Evolutionary conservation across 2,797 vertebrate genomes (phyloP).

Genomic region (Sebastes ruberrimus): DNA sequence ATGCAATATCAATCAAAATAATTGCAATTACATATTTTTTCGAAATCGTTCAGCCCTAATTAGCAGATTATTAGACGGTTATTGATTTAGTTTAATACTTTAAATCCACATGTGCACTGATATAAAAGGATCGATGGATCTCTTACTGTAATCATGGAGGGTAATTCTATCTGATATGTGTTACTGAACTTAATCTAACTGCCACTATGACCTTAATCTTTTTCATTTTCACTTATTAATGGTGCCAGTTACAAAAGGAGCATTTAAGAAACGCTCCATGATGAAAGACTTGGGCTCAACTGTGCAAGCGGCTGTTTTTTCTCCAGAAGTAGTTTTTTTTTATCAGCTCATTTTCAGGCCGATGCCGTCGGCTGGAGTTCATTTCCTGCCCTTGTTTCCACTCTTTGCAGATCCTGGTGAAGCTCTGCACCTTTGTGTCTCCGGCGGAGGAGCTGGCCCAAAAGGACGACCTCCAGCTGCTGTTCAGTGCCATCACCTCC

Average conservation of each 20-base stretch:
- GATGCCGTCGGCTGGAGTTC: neutral
- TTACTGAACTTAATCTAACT: neutral
- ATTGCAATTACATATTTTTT: too few relatives aligned
- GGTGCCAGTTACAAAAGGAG: neutral
- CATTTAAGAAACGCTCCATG: neutral
- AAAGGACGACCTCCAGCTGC: constrained; percentile 98
- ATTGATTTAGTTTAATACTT: neutral
- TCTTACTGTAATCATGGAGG: neutral
- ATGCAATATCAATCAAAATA: too few relatives aligned
- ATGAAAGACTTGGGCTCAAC: neutral
- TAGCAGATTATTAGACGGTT: neutral
- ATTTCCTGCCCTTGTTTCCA: neutral
- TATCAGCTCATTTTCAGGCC: neutral
- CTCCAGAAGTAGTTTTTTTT: neutral
- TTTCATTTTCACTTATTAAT: neutral
- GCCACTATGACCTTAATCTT: neutral
- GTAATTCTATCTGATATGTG: neutral
- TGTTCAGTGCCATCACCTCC: constrained; percentile 99
- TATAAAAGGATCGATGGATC: neutral
- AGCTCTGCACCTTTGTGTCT: constrained; percentile 96
- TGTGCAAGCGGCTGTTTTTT: too few relatives aligned
- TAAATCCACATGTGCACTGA: neutral
- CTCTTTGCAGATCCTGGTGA: constrained; percentile 91
- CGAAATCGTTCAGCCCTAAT: too few relatives aligned
- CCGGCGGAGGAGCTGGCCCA: constrained; percentile 97